These are phyloP conservation scores for Entomobrya multifasciata DNA, from an alignment of 2,888 invertebrate genomes.

Conservation along the genomic window DNA sequence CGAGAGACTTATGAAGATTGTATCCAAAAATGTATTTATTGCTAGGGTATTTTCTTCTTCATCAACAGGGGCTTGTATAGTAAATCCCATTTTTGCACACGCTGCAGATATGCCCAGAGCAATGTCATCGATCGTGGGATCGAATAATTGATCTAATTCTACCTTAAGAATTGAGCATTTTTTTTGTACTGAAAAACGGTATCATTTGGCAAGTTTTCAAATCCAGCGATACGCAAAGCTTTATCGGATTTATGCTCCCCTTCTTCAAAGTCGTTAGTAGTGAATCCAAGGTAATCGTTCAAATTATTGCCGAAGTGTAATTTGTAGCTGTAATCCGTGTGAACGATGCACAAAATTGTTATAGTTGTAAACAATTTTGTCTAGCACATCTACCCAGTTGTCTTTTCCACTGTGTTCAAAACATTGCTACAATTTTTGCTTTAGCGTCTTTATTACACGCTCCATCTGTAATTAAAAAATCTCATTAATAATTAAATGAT, in stretches of 20 bases:
- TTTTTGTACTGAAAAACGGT: neutral
- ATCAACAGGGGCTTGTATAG: neutral
- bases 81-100: neutral
- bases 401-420: neutral
- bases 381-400: neutral
- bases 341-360: constrained; percentile 40
- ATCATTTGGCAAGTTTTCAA: neutral
- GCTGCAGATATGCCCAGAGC: neutral
- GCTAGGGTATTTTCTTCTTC: neutral
- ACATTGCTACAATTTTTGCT: constrained; percentile 6
- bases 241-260: neutral
- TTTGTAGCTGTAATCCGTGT: neutral
- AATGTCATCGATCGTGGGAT: neutral
- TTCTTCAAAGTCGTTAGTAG: neutral
- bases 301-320: neutral
- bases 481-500: no score
- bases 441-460: neutral
- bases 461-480: no score
- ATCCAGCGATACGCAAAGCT: neutral
- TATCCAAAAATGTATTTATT: neutral
- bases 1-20: neutral
- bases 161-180: neutral
- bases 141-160: neutral
- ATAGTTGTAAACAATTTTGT: neutral
- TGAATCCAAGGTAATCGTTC: neutral